Conservation (phyloP, 2,797 vertebrate species). For the Lithobates pipiens region DNA sequence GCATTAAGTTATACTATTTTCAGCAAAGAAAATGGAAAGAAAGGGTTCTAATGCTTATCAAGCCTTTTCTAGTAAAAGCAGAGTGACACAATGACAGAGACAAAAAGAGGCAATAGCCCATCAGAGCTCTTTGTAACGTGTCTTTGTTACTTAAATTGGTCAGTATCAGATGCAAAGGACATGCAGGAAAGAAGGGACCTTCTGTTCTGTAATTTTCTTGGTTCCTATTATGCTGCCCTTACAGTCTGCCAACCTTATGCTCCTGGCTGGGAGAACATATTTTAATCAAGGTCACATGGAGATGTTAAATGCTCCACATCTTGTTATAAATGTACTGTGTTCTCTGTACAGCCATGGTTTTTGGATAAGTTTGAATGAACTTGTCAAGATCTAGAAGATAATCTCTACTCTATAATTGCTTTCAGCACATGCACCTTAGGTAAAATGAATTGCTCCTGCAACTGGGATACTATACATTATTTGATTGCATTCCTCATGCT, state of each 20-base stretch:
- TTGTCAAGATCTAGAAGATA: conserved; percentile 35
- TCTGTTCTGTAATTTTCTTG: conserved; percentile 45
- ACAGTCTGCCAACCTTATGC: conserved; percentile 40
- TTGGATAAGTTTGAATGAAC: conserved; percentile 40
- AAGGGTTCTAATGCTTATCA: conserved; percentile 38
- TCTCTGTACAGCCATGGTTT: not conserved
- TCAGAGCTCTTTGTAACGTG: conserved; percentile 39
- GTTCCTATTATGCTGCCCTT: conserved; percentile 39
- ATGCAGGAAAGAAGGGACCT: conserved; percentile 42
- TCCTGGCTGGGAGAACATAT: conserved; percentile 21
- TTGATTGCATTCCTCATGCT: not conserved
- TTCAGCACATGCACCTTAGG: not conserved
- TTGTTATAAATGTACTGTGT: not conserved
- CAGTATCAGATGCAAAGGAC: conserved; percentile 57
- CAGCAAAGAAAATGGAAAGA: conserved; percentile 15
- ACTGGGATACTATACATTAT: conserved; percentile 6
- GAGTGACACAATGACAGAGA: conserved; percentile 50
- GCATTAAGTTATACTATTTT: conserved; percentile 32
- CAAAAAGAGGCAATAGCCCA: conserved; percentile 47
- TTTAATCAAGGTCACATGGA: conserved; percentile 51
- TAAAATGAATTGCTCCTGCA: not conserved
- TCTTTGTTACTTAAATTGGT: conserved; percentile 52
- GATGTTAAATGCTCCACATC: conserved; percentile 13
- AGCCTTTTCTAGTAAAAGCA: conserved; percentile 36
- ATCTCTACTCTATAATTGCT: conserved; percentile 29